Evolutionary conservation across 2,888 invertebrate genomes (phyloP).

Genomic region (Eristalinus sepulchralis): DNA sequence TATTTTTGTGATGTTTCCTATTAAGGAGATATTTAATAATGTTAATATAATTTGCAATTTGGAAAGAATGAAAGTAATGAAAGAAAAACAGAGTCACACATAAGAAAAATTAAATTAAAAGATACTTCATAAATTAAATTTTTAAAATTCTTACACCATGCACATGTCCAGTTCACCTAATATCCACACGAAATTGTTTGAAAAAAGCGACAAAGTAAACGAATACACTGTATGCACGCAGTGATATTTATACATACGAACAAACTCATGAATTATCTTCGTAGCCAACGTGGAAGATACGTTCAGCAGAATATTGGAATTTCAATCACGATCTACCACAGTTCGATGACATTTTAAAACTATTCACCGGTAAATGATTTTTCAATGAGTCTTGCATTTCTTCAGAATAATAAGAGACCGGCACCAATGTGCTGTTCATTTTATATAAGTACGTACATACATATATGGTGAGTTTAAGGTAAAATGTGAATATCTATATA

Average conservation of each 20-base stretch:
- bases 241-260: neutral
- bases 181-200: no score
- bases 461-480: no score
- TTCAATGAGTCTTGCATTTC: neutral
- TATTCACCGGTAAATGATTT: neutral
- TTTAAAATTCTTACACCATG: no score
- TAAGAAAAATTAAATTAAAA: no score
- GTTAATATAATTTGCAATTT: no score
- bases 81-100: no score
- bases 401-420: neutral
- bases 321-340: neutral
- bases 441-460: neutral
- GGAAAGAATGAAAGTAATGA: no score
- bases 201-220: no score
- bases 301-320: neutral
- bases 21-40: no score
- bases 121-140: no score
- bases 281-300: neutral
- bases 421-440: neutral
- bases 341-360: neutral
- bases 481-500: neutral
- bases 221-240: neutral
- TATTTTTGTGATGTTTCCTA: no score
- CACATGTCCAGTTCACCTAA: no score
- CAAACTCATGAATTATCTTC: neutral